Evolutionary conservation across 2,113 vertebrate genomes (phyloP).

Genomic region (Pollachius pollachius): DNA sequence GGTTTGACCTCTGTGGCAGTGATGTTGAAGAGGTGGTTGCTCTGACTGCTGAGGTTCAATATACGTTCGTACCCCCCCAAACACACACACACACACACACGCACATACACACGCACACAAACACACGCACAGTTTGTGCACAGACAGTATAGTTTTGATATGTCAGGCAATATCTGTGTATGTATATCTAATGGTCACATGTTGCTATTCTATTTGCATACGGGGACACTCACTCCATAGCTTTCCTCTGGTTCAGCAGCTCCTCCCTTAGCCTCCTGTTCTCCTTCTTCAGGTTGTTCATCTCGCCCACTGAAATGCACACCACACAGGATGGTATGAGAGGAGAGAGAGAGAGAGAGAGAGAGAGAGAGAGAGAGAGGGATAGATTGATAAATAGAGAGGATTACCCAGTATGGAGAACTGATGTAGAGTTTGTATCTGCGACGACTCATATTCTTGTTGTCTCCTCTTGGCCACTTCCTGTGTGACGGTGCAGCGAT

Average conservation of each 20-base stretch:
- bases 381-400: background rate
- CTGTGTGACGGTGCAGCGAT: constrained; percentile 93
- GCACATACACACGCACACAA: background rate
- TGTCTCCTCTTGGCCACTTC: constrained; percentile 89
- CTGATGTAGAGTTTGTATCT: constrained; percentile 88
- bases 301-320: constrained; percentile 62
- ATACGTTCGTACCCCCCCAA: background rate
- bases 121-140: background rate
- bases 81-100: background rate
- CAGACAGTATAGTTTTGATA: too few relatives aligned
- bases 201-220: background rate
- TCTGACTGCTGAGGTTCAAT: constrained; percentile 36
- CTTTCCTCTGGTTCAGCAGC: constrained; percentile 41
- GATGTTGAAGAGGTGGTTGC: constrained; percentile 38
- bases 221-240: constrained; percentile 56
- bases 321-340: background rate
- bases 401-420: constrained; percentile 84
- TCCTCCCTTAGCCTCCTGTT: constrained; percentile 69
- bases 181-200: background rate
- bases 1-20: constrained; percentile 48
- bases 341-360: background rate
- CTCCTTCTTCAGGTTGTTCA: constrained; percentile 66
- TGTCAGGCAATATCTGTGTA: background rate
- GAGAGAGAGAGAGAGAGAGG: background rate
- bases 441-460: constrained; percentile 83